Evolutionary conservation across 2,888 invertebrate species (phyloP).

Genomic region (Tenthredo mesomela): DNA sequence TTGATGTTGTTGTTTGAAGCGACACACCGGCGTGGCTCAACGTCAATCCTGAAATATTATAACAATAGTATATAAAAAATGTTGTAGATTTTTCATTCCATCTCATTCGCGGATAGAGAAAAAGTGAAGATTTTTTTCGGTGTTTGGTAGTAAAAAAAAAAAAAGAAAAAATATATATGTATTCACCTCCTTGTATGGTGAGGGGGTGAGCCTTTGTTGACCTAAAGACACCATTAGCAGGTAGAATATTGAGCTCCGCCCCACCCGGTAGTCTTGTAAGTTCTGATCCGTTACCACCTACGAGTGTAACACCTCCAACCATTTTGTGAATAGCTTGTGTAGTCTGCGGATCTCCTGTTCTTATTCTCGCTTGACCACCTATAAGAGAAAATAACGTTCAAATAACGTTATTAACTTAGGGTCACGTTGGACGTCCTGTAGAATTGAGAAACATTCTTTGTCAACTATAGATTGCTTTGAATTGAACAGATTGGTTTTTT

Average conservation of each 20-base stretch:
- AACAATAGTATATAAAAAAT: not conserved
- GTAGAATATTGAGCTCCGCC: slow-evolving; percentile 76
- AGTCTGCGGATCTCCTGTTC: slow-evolving; percentile 67
- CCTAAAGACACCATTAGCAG: slow-evolving; percentile 74
- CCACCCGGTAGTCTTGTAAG: slow-evolving; percentile 76
- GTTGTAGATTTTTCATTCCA: too few relatives aligned
- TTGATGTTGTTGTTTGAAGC: slow-evolving; percentile 74
- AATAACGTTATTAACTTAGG: slow-evolving; percentile 23
- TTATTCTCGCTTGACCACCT: slow-evolving; percentile 75
- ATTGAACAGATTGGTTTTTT: not conserved
- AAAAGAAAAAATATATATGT: too few relatives aligned
- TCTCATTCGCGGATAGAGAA: not conserved
- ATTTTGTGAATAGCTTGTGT: slow-evolving; percentile 76
- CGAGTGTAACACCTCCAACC: slow-evolving; percentile 76
- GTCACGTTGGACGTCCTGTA: slow-evolving; percentile 1
- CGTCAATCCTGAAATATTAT: slow-evolving; percentile 70
- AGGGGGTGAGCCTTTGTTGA: slow-evolving; percentile 72
- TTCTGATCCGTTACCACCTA: slow-evolving; percentile 75
- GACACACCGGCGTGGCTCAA: slow-evolving; percentile 78
- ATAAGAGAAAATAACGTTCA: slow-evolving; percentile 51
- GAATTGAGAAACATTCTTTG: slow-evolving; percentile 27
- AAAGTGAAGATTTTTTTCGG: not conserved
- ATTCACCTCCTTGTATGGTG: slow-evolving; percentile 73
- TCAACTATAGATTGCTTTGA: not conserved
- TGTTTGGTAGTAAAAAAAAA: not conserved